These are phyloP conservation scores for Lysiphlebus fabarum DNA, from an alignment of 1,140 invertebrate genomes.

Conservation along the genomic window DNA sequence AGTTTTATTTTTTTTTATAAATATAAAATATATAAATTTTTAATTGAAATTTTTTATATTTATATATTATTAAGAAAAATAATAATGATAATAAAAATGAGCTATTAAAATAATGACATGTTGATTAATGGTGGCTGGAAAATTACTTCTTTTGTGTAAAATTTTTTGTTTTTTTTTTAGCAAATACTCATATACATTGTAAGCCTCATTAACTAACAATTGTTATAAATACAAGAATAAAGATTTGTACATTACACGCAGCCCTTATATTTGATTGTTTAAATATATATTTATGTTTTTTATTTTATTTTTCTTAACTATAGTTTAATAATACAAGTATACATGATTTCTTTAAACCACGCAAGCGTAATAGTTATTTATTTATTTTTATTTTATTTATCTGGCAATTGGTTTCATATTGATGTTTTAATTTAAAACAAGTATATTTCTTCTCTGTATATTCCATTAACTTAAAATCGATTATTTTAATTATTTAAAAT, in stretches of 20 bases:
- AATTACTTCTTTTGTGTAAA: neutral
- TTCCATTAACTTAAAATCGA: too few species aligned
- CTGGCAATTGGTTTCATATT: too few species aligned
- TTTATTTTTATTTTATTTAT: neutral
- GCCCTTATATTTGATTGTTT: neutral
- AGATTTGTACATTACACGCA: neutral
- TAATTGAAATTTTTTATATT: neutral
- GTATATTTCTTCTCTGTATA: too few species aligned
- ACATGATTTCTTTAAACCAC: constrained; percentile 12
- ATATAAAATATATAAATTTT: neutral
- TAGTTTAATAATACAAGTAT: neutral
- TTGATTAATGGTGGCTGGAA: neutral
- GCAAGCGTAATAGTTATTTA: constrained; percentile 8
- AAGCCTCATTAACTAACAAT: constrained; percentile 9
- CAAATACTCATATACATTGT: constrained; percentile 9
- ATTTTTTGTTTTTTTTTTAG: neutral
- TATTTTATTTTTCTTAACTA: neutral
- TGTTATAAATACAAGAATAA: constrained; percentile 5
- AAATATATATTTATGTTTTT: neutral
- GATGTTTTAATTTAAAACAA: too few species aligned
- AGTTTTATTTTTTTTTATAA: neutral
- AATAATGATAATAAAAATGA: neutral
- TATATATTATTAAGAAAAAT: too few species aligned
- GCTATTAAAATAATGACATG: neutral
- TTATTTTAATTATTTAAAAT: too few species aligned